phyloP scores from a whole-genome alignment of 2,113 vertebrate species.

The Eulemur macaco region DNA sequence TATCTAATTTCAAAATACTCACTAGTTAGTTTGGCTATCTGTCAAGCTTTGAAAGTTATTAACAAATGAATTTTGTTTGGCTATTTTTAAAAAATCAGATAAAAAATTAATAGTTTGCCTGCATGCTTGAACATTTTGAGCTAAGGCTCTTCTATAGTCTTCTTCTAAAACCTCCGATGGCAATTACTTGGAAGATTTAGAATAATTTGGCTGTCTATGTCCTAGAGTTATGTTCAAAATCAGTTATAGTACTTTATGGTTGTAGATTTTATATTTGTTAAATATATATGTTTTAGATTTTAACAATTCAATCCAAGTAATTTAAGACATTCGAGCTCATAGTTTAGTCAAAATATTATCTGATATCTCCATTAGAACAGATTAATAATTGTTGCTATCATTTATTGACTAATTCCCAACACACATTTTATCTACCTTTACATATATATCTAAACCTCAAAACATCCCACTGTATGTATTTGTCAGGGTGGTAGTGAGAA shows the following conservation, averaged over 20 bases:
- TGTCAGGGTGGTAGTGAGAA: background rate
- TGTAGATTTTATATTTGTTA: background rate
- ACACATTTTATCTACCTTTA: background rate
- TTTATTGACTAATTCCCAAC: background rate
- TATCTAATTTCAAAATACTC: background rate
- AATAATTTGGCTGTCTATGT: background rate
- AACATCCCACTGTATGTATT: background rate
- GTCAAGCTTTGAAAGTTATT: background rate
- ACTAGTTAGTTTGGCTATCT: background rate
- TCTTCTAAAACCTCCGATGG: background rate
- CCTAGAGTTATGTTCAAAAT: background rate
- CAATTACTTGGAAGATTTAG: background rate
- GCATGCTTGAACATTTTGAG: background rate
- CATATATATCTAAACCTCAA: background rate
- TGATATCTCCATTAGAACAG: background rate
- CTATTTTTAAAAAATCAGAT: background rate
- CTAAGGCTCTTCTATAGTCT: background rate
- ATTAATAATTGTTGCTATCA: background rate
- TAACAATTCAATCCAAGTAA: slow-evolving; percentile 6
- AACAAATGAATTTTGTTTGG: background rate
- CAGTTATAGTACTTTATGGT: background rate
- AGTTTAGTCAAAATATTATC: background rate
- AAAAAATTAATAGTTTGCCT: background rate
- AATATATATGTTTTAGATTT: background rate
- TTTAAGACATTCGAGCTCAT: background rate